Base-by-base conservation (phyloP, 2,797 vertebrate species). In the Liparis tanakae region DNA sequence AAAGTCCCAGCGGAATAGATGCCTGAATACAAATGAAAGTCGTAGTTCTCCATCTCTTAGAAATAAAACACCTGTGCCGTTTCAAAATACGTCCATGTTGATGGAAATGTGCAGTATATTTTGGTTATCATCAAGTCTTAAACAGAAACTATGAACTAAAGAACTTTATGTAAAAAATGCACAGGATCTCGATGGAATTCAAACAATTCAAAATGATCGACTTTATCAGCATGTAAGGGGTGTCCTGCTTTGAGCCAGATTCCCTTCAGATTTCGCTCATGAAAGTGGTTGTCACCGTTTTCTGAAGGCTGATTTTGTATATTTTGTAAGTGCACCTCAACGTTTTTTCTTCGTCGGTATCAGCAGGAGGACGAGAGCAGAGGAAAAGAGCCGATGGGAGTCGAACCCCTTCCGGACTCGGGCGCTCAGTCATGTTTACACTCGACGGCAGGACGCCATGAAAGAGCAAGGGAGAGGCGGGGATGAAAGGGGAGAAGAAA, bases 401-500 rank as follows among this genome's bases (percentile, higher is more conserved):
- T 75, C 56, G 59, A 84, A 82, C 79, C 86, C 82, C 88, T 84
- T 30, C 88, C 20, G 78, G 86, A 51, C 79, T 86, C 74, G 13
- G 69, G 69, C 44, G 76, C 86, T 86, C 85, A 69, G 79, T 89
- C 80, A 22, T 87, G 88, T 89, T 91, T 89, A 91, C 90, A 85
- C 85, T 86, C 81, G 83, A 87, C 84, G 67, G 86, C 86, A 86
- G 87, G 85, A 87, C 60, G 63, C 86, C 82, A 48, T 79, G 86
- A 87, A 86, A 83, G 88, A 87, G 79, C 39, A 67, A 85, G 79
- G 50, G 74, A 84, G 82, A 87, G 84, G 82, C 71, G 71, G 75
- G 53, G 88, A 90, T 89, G 74, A 89, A 90, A 90, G 84, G 70
- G 68, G 69, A 84, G 81, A 85, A 87, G 80, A 88, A 87, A 85